Percentiles rank a stretch among this genome's conserved stretches.
These are phyloP conservation scores for Siphamia tubifer DNA, from an alignment of 2,113 vertebrate species.

Conservation along the genomic window DNA sequence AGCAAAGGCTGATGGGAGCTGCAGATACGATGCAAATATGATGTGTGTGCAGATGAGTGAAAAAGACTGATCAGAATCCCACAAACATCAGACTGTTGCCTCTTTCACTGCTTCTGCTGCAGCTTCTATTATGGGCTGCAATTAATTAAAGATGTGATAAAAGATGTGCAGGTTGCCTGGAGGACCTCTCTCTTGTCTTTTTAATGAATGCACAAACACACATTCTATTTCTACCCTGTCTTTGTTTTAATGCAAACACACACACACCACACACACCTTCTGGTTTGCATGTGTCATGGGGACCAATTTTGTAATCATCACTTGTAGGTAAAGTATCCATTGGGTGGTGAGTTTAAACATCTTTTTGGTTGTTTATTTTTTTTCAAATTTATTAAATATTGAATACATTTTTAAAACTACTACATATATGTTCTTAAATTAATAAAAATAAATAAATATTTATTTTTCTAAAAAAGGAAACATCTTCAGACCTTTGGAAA, in stretches of 20 bases:
- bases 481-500: no score
- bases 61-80: conserved; percentile 15
- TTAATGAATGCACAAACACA: conserved; percentile 58
- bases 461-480: no score
- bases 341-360: no score
- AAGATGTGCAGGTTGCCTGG: conserved; percentile 65
- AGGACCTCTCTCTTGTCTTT: conserved; percentile 60
- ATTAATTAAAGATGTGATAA: conserved; percentile 78
- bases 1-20: conserved; percentile 18
- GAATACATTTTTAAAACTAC: no score
- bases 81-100: background rate
- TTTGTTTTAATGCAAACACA: conserved; percentile 10
- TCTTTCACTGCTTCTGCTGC: conserved; percentile 49
- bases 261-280: background rate
- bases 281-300: no score
- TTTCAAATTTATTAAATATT: no score
- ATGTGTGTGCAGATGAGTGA: conserved; percentile 18
- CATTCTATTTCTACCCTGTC: background rate
- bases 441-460: no score
- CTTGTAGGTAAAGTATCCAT: no score
- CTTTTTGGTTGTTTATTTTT: no score
- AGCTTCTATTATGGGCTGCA: conserved; percentile 67
- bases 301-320: no score
- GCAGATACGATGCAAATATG: conserved; percentile 17
- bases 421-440: no score